phyloP scores from a whole-genome alignment of 1,140 invertebrate genomes.

The Drosophila ogumai region DNA sequence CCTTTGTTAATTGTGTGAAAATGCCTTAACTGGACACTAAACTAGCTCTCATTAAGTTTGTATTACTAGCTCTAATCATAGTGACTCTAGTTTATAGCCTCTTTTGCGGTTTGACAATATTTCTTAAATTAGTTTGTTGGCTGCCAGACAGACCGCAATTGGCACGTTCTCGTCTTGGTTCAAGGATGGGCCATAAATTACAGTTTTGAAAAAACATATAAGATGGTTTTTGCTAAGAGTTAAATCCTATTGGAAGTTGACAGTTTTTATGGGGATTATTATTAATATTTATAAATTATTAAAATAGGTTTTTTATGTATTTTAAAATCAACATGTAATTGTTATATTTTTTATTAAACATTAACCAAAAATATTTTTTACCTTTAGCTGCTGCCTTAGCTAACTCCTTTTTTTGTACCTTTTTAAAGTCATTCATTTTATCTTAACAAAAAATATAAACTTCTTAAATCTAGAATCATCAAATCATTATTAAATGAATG shows the following conservation, averaged over 20 bases:
- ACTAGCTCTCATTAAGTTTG: conserved; percentile 57
- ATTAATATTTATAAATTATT: neutral
- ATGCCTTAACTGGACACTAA: conserved; percentile 50
- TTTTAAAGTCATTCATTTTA: neutral
- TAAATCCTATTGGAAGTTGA: neutral
- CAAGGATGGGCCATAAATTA: conserved; percentile 59
- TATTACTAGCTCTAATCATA: conserved; percentile 54
- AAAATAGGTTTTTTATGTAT: neutral
- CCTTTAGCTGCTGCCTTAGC: neutral
- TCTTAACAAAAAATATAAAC: neutral
- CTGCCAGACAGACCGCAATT: conserved; percentile 70
- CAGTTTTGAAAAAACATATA: conserved; percentile 23
- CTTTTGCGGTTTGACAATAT: conserved; percentile 70
- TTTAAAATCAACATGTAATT: neutral
- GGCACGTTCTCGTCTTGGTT: conserved; percentile 72
- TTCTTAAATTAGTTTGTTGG: conserved; percentile 57
- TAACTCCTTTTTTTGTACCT: neutral
- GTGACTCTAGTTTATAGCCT: conserved; percentile 26
- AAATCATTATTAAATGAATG: no score
- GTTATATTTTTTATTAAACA: no score
- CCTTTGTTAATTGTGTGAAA: conserved; percentile 73
- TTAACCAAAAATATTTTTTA: no score
- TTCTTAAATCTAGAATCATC: neutral
- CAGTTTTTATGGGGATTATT: neutral
- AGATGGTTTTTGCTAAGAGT: conserved; percentile 18